phyloP scores from a whole-genome alignment of 1,140 invertebrate genomes.

The Cotesia glomerata region DNA sequence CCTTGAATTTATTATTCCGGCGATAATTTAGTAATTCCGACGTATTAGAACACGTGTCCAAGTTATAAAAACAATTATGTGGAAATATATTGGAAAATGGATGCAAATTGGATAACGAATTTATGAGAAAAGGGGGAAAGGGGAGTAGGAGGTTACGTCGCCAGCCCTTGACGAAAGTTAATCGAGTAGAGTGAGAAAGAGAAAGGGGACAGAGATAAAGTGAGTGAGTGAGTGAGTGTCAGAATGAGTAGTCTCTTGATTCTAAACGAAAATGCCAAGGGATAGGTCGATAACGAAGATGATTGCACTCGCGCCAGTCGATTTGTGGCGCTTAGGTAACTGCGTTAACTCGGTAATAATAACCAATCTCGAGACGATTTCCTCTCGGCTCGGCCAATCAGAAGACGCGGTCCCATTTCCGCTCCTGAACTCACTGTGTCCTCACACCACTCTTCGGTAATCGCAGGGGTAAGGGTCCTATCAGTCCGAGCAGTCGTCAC shows the following conservation, averaged over 20 bases:
- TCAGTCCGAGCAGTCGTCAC: slow-evolving; percentile 4
- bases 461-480: background rate
- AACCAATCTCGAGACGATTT: slow-evolving; percentile 63
- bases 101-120: background rate
- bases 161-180: background rate
- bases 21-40: too few relatives aligned
- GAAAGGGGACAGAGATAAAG: slow-evolving; percentile 21
- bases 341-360: slow-evolving; percentile 60
- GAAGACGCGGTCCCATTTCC: slow-evolving; percentile 59
- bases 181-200: slow-evolving; percentile 7
- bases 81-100: too few relatives aligned
- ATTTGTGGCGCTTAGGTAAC: slow-evolving; percentile 41
- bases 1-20: too few relatives aligned
- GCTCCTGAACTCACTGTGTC: slow-evolving; percentile 28
- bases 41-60: too few relatives aligned
- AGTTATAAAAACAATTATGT: too few relatives aligned
- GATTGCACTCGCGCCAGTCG: slow-evolving; percentile 46
- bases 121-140: background rate
- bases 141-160: background rate
- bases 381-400: slow-evolving; percentile 58
- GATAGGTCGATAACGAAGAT: slow-evolving; percentile 36
- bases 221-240: background rate
- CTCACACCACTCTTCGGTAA: background rate
- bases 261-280: slow-evolving; percentile 12
- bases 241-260: background rate